These are phyloP conservation scores for Tragelaphus strepsiceros DNA, from an alignment of 2,113 vertebrate genomes.

Conservation along the genomic window DNA sequence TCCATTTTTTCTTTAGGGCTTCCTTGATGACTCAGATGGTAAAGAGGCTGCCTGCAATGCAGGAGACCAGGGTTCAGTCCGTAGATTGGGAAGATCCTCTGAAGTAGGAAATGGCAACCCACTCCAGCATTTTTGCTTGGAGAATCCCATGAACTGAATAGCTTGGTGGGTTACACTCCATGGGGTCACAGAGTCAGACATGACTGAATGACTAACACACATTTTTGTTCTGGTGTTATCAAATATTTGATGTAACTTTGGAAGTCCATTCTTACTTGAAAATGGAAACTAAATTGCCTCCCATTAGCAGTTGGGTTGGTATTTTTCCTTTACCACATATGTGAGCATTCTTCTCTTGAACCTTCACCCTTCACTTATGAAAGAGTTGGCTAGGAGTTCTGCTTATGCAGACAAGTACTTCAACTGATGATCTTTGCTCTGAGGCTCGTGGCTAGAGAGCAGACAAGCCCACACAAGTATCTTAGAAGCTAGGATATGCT, in stretches of 20 bases:
- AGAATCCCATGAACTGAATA: neutral
- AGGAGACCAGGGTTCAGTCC: neutral
- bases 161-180: neutral
- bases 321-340: neutral
- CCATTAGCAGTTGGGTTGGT: neutral
- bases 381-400: neutral
- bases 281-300: neutral
- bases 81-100: neutral
- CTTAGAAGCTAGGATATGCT: neutral
- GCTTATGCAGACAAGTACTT: neutral
- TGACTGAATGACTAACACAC: neutral
- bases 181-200: neutral
- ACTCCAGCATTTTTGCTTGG: neutral
- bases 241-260: neutral
- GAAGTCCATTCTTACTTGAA: neutral
- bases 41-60: neutral
- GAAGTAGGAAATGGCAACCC: neutral
- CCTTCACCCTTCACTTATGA: neutral
- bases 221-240: neutral
- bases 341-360: neutral
- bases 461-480: neutral
- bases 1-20: neutral
- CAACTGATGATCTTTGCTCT: neutral
- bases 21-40: neutral
- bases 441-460: fast-evolving